Base-by-base conservation (phyloP, 2,888 invertebrate species). In the Megalurothrips usitatus region DNA sequence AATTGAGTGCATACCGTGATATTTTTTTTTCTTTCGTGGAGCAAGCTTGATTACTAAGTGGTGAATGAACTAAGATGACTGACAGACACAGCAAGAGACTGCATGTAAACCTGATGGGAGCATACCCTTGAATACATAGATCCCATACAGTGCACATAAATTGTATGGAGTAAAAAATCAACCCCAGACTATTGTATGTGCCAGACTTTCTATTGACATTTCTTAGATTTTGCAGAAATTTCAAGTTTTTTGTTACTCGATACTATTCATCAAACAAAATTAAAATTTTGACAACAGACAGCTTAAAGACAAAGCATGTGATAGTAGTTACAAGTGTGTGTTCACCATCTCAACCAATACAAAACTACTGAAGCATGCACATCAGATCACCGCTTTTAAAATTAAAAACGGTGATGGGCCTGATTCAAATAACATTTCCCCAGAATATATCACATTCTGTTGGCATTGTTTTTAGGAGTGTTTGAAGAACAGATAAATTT, bases 311-410 rank as follows among this genome's bases (percentile, higher is more conserved):
- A 75, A 75, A 75, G 26, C 26, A 75, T 75, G 68, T 75, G 68
- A 75, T 26, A 75, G 68, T 75, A 75, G 68, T 75, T 75, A 75
- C 68, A 75, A 75, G 68, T 75, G 68, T 75, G 68, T 75, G 68
- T 75, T 75, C 68, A 75, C 68, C 68, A 75, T 75, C 68, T 75
- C 68, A 75, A 75, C 68, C 68, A 75, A 75, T 26, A 26, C 68
- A 75, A 75, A n/a, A 23, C 68, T 75, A 75, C 68, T 75, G 23
- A 26, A 75, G 68, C 68, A 75, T 75, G 68, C 68, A 75, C 26
- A 11, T 75, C 68, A 75, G 68, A 75, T 75, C 68, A 23, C 68
- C 58, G 14, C 17, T 58, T 58, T 19, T 14, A 43, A 75, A 75
- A 26, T 10, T 75, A 12, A 26, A 19, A 58, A 12, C 17, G 14